Evolutionary conservation across 2,888 invertebrate genomes (phyloP), one percentile per base, ranked within the genome.

Genomic region (Thysanoteuthis rhombus): DNA sequence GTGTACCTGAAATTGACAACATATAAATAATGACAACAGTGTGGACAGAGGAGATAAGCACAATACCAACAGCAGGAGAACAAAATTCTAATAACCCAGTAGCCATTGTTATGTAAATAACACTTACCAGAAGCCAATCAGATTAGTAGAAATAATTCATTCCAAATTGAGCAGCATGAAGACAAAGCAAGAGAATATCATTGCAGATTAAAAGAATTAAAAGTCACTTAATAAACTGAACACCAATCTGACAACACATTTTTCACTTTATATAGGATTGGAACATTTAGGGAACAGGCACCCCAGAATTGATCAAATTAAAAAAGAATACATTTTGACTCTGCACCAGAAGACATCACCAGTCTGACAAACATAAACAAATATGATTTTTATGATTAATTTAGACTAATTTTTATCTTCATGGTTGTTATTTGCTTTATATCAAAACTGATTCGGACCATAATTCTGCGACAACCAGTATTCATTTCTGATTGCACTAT

Each of bases 101-200:
- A 10, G 16, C 75, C 75, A 75, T 75, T 40, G 45, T 92, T 92
- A 92, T 40, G 42, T 39, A 92, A 92, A 92, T 45, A 42, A 92
- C 40, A 92, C 92, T 92, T 92, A 92, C 92, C 92, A 92, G 42
- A 92, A 92, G 32, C 40, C 92, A 92, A 92, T 45, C 45, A 92
- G 92, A 92, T 92, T 92, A 92, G 92, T 92, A 92, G 92, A 32
- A 45, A 42, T 92, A 40, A 92, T 42, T 92, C 42, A 92, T 42
- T 45, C 92, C 40, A 92, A 92, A 4, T 39, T 19, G n/a, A 42
- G 92, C 92, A 92, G 40, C 42, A 42, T 42, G 45, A 42, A 36
- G 25, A n/a, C 42, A 92, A 45, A 92, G 45, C 42, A 92, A 42
- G 92, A 42, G 92, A 92, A 45, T n/a, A 42, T 92, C 42, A 92